A percentile compares a stretch with the other conserved stretches of the same genome.
These are phyloP conservation scores for Chrosomus eos DNA, from an alignment of 2,797 vertebrate species.

Conservation along the genomic window DNA sequence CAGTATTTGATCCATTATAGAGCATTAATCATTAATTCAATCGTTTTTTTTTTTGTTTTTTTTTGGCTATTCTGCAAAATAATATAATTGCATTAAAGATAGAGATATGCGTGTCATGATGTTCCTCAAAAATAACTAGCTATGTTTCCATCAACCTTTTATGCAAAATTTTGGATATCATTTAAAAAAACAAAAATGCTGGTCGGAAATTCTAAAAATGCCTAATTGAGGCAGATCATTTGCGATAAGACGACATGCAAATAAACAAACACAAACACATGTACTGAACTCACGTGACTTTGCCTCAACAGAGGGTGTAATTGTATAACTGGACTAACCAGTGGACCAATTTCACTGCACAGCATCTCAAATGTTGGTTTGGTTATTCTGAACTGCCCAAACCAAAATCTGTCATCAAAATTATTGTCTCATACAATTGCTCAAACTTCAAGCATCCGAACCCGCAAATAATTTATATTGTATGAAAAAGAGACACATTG, in stretches of 20 bases:
- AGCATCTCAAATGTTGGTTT: not conserved
- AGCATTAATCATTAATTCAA: not conserved
- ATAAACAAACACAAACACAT: not conserved
- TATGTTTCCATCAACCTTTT: not conserved
- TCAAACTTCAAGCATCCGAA: not conserved
- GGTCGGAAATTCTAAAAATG: not conserved
- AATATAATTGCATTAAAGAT: conserved; percentile 27
- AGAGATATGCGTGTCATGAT: conserved; percentile 23
- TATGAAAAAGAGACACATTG: not conserved
- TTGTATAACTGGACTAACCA: not conserved
- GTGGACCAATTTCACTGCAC: not conserved
- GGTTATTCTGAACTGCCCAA: not conserved
- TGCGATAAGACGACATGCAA: not conserved
- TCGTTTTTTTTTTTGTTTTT: not conserved
- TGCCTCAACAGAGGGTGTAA: not conserved
- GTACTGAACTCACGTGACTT: not conserved
- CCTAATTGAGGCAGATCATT: not conserved
- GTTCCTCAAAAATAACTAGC: not conserved
- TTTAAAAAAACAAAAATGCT: not conserved
- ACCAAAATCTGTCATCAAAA: not conserved
- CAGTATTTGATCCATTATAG: not conserved
- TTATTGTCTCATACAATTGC: not conserved
- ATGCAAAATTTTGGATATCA: not conserved
- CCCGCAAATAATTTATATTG: not conserved
- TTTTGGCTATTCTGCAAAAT: not conserved